phyloP scores from a whole-genome alignment of 2,113 vertebrate genomes.

The Tetrao urogallus region DNA sequence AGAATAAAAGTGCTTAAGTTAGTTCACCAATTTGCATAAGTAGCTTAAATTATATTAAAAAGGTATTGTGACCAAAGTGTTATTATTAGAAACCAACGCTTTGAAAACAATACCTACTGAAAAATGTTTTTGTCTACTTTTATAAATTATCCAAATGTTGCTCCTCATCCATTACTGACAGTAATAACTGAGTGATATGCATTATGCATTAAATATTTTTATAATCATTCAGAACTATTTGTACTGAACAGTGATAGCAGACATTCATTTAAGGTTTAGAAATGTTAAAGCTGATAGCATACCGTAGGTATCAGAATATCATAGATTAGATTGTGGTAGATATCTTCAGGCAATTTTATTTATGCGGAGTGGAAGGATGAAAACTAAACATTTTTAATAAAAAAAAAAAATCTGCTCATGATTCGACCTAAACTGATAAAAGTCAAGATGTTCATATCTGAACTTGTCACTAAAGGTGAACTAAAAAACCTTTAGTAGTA shows the following conservation, averaged over 20 bases:
- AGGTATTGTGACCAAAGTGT: conserved; percentile 20
- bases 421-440: conserved; percentile 42
- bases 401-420: neutral
- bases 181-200: conserved; percentile 14
- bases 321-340: neutral
- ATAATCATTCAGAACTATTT: conserved; percentile 35
- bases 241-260: conserved; percentile 35
- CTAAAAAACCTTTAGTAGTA: neutral
- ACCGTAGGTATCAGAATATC: neutral
- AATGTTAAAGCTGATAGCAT: neutral
- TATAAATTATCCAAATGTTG: neutral
- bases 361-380: neutral
- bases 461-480: conserved; percentile 25
- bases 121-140: conserved; percentile 17
- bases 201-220: conserved; percentile 53
- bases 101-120: conserved; percentile 20
- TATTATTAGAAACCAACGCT: conserved; percentile 29
- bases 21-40: conserved; percentile 7
- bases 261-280: conserved; percentile 21
- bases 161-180: conserved; percentile 35
- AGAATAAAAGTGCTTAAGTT: neutral
- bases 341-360: conserved; percentile 41
- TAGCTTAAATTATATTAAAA: conserved; percentile 21
- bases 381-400: conserved; percentile 3
- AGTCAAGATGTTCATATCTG: neutral